Conservation (phyloP, 53 echinoderm and acorn worm species). For the Apostichopus leukothele region DNA sequence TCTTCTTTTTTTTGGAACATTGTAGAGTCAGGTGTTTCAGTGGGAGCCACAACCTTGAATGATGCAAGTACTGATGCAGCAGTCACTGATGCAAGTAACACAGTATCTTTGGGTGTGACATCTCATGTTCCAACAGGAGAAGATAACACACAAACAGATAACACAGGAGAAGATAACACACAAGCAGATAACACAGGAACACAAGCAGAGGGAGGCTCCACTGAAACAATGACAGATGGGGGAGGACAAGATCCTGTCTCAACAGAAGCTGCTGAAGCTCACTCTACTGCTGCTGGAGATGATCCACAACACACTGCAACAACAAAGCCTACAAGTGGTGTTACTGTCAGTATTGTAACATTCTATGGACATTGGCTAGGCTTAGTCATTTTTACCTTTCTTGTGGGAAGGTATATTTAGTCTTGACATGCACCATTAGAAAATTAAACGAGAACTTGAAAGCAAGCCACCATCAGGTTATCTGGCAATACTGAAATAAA, state of each 20-base stretch:
- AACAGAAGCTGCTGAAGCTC: not conserved
- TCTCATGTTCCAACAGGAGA: too few species aligned
- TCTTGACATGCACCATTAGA: not conserved
- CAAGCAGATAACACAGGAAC: too few species aligned
- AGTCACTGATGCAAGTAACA: not conserved
- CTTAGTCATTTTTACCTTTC: not conserved
- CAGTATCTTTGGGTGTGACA: not conserved
- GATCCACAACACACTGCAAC: not conserved
- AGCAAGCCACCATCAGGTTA: too few species aligned
- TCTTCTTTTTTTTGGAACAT: too few species aligned
- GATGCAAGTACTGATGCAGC: not conserved
- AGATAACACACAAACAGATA: too few species aligned
- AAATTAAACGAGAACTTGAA: too few species aligned
- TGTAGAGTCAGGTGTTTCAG: not conserved
- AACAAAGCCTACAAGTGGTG: not conserved
- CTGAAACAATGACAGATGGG: not conserved
- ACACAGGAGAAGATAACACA: too few species aligned
- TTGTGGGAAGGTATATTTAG: not conserved
- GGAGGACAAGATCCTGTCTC: not conserved
- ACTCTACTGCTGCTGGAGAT: not conserved
- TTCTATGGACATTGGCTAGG: not conserved
- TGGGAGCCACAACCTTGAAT: not conserved
- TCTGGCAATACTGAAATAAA: too few species aligned
- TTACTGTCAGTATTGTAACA: not conserved
- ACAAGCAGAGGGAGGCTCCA: too few species aligned